Evolutionary conservation across 2,888 invertebrate genomes (phyloP).

Genomic region (Melipona bicolor): DNA sequence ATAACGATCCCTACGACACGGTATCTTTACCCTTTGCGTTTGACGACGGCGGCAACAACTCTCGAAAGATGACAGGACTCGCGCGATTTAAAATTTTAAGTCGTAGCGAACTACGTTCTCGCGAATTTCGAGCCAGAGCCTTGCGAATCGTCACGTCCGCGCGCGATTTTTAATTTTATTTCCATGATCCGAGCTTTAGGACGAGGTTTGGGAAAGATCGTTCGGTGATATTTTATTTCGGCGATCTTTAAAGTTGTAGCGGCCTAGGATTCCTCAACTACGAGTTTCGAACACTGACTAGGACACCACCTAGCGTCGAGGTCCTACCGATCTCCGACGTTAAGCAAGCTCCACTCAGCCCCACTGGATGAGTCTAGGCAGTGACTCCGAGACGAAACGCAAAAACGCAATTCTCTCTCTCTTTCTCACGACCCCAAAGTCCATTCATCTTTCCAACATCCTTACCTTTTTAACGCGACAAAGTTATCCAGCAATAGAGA

Average conservation of each 20-base stretch:
- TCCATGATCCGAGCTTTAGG: neutral
- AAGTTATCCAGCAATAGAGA: neutral
- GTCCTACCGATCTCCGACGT: too few relatives aligned
- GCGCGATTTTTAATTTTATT: neutral
- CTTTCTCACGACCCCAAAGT: too few relatives aligned
- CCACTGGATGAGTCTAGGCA: too few relatives aligned
- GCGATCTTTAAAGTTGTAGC: neutral
- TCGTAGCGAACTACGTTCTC: neutral
- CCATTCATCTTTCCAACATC: too few relatives aligned
- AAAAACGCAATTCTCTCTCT: too few relatives aligned
- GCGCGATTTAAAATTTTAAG: neutral
- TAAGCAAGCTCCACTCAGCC: too few relatives aligned
- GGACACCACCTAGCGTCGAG: too few relatives aligned
- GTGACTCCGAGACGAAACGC: too few relatives aligned
- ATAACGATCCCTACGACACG: slow-evolving; percentile 63
- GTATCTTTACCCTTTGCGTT: slow-evolving; percentile 38
- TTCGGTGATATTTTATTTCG: neutral
- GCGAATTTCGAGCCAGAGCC: neutral
- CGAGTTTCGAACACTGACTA: too few relatives aligned
- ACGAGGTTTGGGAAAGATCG: neutral
- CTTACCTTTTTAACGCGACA: too few relatives aligned
- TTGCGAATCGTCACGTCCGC: neutral
- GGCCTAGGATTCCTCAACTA: too few relatives aligned
- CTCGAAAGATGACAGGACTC: slow-evolving; percentile 1
- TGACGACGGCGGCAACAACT: slow-evolving; percentile 9